phyloP scores from a whole-genome alignment of 2,113 vertebrate genomes.

The Taxidea taxus region DNA sequence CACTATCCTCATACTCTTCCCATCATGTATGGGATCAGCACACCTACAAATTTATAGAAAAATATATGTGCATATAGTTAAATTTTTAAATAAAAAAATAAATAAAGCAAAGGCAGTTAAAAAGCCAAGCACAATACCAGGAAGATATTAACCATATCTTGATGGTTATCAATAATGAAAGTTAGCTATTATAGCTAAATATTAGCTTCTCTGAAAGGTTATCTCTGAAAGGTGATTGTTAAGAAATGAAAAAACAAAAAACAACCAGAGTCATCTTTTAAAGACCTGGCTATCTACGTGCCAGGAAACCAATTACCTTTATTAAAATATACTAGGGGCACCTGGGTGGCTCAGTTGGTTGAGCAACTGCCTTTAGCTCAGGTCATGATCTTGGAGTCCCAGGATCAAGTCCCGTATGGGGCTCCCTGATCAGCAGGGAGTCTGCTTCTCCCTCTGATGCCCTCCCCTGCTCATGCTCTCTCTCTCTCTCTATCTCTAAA shows the following conservation, averaged over 20 bases:
- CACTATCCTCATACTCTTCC: not conserved
- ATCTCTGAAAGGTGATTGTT: not conserved
- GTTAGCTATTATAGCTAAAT: not conserved
- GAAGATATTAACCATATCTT: not conserved
- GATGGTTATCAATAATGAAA: too few relatives aligned
- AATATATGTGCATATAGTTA: not conserved
- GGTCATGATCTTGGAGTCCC: not conserved
- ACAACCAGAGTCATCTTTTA: not conserved
- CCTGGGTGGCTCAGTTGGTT: not conserved
- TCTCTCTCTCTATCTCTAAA: not conserved
- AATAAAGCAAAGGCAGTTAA: not conserved
- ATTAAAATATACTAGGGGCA: not conserved
- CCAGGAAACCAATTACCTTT: not conserved
- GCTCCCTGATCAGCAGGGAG: not conserved
- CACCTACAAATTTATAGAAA: not conserved
- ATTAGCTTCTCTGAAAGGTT: not conserved
- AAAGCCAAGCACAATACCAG: not conserved
- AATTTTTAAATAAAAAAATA: not conserved
- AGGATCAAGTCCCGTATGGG: not conserved
- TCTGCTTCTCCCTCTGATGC: not conserved
- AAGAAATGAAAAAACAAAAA: constrained; percentile 19
- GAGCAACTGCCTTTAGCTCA: not conserved
- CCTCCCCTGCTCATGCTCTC: not conserved
- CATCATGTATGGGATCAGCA: not conserved
- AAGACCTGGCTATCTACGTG: not conserved